Evolutionary conservation across 2,797 vertebrate species (phyloP).

Genomic region (Cyclopterus lumpus): DNA sequence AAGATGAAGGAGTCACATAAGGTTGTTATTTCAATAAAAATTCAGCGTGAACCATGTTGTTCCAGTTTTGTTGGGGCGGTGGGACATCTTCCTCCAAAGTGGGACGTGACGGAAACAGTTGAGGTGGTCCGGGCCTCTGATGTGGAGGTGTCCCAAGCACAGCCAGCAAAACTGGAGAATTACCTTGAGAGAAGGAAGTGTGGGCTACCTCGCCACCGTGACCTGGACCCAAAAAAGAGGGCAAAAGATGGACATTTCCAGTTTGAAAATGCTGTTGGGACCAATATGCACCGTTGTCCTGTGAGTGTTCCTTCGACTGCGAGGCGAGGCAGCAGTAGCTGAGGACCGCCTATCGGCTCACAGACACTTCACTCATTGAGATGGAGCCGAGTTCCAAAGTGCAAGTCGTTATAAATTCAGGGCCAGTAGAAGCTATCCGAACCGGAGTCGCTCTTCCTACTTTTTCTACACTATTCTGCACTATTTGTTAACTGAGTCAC

Average conservation of each 20-base stretch:
- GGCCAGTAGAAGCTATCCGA: neutral
- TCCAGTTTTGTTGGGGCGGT: too few relatives aligned
- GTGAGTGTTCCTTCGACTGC: neutral
- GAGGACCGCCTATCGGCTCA: neutral
- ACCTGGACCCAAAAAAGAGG: neutral
- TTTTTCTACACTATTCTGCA: neutral
- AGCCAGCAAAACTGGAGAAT: neutral
- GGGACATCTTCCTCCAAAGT: too few relatives aligned
- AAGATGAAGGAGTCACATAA: too few relatives aligned
- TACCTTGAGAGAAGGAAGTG: neutral
- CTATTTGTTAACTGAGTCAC: neutral
- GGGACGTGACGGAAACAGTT: too few relatives aligned
- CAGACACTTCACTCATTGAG: neutral
- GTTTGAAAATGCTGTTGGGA: neutral
- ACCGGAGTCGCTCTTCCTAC: neutral
- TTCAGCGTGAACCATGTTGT: too few relatives aligned
- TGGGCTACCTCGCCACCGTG: neutral
- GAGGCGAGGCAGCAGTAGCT: neutral
- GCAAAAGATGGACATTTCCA: neutral
- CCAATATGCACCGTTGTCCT: neutral
- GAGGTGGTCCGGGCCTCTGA: neutral
- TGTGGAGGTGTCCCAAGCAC: neutral
- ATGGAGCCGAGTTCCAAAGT: neutral
- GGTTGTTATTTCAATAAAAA: too few relatives aligned
- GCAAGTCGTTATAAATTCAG: neutral